These are phyloP conservation scores for Habrosyne pyritoides DNA, from an alignment of 2,888 invertebrate genomes.

Conservation along the genomic window DNA sequence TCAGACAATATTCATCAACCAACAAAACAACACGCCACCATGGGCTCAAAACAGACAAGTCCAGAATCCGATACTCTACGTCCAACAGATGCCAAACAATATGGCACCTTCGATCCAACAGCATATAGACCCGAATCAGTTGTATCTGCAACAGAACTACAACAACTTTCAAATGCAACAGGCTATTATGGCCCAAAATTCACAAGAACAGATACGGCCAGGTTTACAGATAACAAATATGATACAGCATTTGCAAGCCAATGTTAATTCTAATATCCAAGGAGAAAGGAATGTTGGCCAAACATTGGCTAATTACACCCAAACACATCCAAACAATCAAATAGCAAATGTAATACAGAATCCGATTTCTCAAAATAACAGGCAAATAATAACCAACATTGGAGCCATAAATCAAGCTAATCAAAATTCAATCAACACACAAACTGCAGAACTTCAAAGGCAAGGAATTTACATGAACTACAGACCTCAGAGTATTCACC, in stretches of 20 bases:
- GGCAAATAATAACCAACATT: conserved; percentile 11
- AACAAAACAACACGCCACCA: conserved; percentile 73
- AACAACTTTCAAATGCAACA: conserved; percentile 57
- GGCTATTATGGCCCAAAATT: conserved; percentile 53
- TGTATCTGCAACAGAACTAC: conserved; percentile 65
- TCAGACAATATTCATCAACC: conserved; percentile 67
- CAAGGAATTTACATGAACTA: conserved; percentile 25
- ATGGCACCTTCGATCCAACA: conserved; percentile 57
- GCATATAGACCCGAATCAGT: conserved; percentile 62
- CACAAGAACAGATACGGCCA: conserved; percentile 42
- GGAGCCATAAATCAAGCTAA: not conserved
- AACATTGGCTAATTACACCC: conserved; percentile 25
- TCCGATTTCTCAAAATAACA: conserved; percentile 19
- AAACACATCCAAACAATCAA: conserved; percentile 27
- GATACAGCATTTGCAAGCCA: conserved; percentile 39
- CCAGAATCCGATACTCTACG: conserved; percentile 67
- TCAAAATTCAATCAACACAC: conserved; percentile 9
- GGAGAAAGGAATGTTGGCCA: conserved; percentile 23
- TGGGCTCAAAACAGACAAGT: conserved; percentile 67
- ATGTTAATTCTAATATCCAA: conserved; percentile 26
- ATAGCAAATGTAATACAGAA: conserved; percentile 15
- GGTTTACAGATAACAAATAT: conserved; percentile 44
- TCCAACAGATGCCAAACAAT: conserved; percentile 67
- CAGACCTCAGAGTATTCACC: conserved; percentile 10
- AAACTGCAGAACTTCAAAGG: conserved; percentile 27